Conservation (phyloP, 2,113 vertebrate species). For the Paramormyrops kingsleyae region DNA sequence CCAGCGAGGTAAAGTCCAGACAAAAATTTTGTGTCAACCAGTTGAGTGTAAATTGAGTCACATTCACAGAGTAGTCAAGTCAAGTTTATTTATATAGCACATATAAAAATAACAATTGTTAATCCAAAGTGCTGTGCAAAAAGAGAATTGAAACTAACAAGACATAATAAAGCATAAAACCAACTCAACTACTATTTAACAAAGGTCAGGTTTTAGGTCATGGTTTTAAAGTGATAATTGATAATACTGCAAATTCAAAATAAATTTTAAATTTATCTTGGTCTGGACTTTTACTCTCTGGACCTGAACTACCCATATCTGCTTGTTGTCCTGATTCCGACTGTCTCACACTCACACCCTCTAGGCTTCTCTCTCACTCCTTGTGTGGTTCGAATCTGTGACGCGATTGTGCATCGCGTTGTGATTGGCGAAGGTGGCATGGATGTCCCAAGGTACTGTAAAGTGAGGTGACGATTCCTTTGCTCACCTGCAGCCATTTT, state of each 20-base stretch:
- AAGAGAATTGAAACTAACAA: background rate
- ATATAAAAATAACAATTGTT: background rate
- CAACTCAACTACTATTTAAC: background rate
- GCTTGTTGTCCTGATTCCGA: background rate
- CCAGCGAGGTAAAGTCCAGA: background rate
- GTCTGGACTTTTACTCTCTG: background rate
- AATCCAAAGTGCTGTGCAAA: background rate
- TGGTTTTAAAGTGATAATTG: background rate
- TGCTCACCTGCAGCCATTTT: background rate
- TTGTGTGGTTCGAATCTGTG: background rate
- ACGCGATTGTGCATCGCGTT: no score
- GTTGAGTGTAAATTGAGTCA: background rate
- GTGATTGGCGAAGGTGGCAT: background rate
- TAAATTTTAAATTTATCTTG: background rate
- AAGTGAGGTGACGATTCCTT: background rate
- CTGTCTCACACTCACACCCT: background rate
- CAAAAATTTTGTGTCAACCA: background rate
- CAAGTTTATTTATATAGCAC: background rate
- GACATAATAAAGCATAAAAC: background rate
- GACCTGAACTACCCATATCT: background rate
- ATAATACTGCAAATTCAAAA: background rate
- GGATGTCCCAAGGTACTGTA: background rate
- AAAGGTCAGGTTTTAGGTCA: background rate
- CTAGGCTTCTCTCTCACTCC: background rate
- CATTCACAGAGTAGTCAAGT: background rate